Base-by-base conservation (phyloP, 2,888 invertebrate genomes). In the Celastrina argiolus region DNA sequence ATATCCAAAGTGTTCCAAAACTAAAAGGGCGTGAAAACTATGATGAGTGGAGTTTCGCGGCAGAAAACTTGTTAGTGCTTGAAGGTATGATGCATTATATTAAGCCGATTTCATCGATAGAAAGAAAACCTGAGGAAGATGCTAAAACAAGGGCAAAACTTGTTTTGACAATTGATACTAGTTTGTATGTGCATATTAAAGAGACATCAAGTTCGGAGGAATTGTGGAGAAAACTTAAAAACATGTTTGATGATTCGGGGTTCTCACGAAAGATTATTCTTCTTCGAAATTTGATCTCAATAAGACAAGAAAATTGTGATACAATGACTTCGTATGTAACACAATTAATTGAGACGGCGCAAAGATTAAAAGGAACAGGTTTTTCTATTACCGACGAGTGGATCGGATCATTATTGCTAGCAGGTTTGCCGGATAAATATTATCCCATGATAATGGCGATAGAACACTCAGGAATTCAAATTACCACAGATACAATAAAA, bases 251-350 rank as follows among this genome's bases (percentile, higher is more conserved):
- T 28, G 73, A 39, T 12, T 70, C 72, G 0, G 74, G 74, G 2
- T 75, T 67, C 58, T 61, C 74, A 1, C 51, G 75, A 22, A 70
- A 42, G 65, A 74, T 74, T n/a, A 70, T 67, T 14, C 64, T 76
- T n/a, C 66, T 74, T 0, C 56, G 72, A 39, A 70, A 69, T 34
- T 41, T 74, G 3, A 74, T 74, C 4, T 69, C 67, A 1, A 73
- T 75, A 14, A 69, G 72, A 7, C 10, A 69, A 18, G 73, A 75
- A 67, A 72, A 64, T 39, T 73, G 71, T 51, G 71, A 70, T 14
- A 67, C 69, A 0, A 75, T 75, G 75, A 68, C 71, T 7, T 39
- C 16, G 0, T 75, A 74, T 28, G 74, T 75, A 0, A 74, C 71
- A 10, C 70, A 73, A 45, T n/a, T 75, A 1, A 56, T 76, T 2